A percentile compares a stretch with the other conserved stretches of the same genome.
Conservation (phyloP, 2,113 vertebrate species). For the Corvus moneduloides region DNA sequence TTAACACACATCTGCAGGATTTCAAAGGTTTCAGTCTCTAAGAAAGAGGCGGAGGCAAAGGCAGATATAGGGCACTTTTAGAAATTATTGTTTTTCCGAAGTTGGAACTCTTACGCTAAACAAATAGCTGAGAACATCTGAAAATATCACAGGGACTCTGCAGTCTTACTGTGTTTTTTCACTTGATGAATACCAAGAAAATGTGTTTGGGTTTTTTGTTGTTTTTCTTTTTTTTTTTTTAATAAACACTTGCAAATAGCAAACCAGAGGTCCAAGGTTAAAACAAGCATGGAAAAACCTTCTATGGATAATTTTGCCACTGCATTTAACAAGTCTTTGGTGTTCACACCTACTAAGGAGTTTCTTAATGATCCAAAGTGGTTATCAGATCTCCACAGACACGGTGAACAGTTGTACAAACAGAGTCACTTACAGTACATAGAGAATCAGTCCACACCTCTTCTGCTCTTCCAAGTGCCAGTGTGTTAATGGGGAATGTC, state of each 20-base stretch:
- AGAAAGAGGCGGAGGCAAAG: background rate
- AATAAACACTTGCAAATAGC: background rate
- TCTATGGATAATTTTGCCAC: background rate
- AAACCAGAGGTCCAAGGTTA: background rate
- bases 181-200: background rate
- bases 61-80: background rate
- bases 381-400: background rate
- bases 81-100: background rate
- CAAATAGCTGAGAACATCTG: background rate
- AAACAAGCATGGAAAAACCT: background rate
- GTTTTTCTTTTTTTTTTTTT: no score
- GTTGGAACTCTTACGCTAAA: background rate
- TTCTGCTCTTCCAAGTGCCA: background rate
- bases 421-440: rapidly evolving
- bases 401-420: background rate
- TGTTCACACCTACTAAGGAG: background rate
- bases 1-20: background rate
- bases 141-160: background rate
- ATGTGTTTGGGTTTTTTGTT: background rate
- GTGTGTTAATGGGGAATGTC: background rate
- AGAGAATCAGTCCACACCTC: background rate
- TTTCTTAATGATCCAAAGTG: background rate
- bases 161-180: background rate
- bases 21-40: background rate
- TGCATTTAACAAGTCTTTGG: background rate